Evolutionary conservation across 2,888 invertebrate genomes (phyloP).

Genomic region (Lycia hirtaria): DNA sequence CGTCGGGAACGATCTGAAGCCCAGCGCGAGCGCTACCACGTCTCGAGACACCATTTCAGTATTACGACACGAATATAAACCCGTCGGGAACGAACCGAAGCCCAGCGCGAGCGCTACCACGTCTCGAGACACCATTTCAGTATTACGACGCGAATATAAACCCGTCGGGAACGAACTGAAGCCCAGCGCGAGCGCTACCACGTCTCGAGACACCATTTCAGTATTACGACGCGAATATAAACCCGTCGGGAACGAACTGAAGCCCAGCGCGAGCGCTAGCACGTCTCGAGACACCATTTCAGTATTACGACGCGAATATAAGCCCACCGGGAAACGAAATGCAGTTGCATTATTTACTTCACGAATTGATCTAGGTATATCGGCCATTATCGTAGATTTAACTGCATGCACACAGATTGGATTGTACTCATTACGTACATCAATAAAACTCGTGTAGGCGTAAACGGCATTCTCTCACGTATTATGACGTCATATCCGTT

Average conservation of each 20-base stretch:
- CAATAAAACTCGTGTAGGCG: background rate
- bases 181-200: conserved; percentile 4
- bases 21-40: too few species aligned
- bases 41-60: too few species aligned
- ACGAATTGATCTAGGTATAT: conserved; percentile 21
- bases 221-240: conserved; percentile 6
- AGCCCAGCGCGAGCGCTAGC: conserved; percentile 1
- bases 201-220: background rate
- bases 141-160: too few species aligned
- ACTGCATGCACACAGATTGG: background rate
- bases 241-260: too few species aligned
- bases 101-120: too few species aligned
- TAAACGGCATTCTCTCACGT: conserved; percentile 33
- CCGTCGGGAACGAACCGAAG: too few species aligned
- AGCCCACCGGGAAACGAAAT: conserved; percentile 16
- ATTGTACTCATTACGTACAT: background rate
- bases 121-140: too few species aligned
- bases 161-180: too few species aligned
- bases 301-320: conserved; percentile 7
- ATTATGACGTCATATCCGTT: conserved; percentile 21
- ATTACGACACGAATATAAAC: too few species aligned
- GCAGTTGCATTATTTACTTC: conserved; percentile 16
- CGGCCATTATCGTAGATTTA: conserved; percentile 22
- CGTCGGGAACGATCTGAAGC: too few species aligned
- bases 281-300: background rate